Percentiles rank a stretch among this genome's conserved stretches.
These are phyloP conservation scores for Euura lappo DNA, from an alignment of 1,140 invertebrate genomes.

Conservation along the genomic window DNA sequence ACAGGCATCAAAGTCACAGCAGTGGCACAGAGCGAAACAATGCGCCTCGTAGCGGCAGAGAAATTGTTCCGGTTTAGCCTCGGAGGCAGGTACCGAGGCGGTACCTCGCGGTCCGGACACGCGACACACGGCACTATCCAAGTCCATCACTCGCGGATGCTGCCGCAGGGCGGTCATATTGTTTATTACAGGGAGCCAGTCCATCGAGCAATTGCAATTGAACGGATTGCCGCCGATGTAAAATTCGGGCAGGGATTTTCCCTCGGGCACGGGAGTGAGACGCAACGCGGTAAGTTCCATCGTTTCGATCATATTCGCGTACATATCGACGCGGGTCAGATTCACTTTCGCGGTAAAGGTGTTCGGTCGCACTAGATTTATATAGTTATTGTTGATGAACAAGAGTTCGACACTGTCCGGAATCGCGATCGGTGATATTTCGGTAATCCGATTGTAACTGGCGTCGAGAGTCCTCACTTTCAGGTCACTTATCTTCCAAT, in stretches of 20 bases:
- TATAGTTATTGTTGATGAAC: slow-evolving; percentile 90
- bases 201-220: slow-evolving; percentile 91
- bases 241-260: slow-evolving; percentile 80
- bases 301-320: slow-evolving; percentile 83
- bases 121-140: slow-evolving; percentile 84
- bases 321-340: slow-evolving; percentile 86
- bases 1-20: slow-evolving; percentile 93
- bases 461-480: slow-evolving; percentile 83
- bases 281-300: slow-evolving; percentile 82
- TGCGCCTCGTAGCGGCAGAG: slow-evolving; percentile 90
- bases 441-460: slow-evolving; percentile 84
- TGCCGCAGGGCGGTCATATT: slow-evolving; percentile 80
- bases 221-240: slow-evolving; percentile 90
- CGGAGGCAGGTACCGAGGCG: slow-evolving; percentile 70
- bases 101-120: slow-evolving; percentile 78
- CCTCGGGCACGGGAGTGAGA: slow-evolving; percentile 72
- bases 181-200: slow-evolving; percentile 88
- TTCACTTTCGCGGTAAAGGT: slow-evolving; percentile 86
- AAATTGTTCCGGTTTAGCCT: slow-evolving; percentile 79
- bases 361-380: slow-evolving; percentile 78
- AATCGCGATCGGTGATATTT: slow-evolving; percentile 79
- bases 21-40: slow-evolving; percentile 91
- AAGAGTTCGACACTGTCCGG: slow-evolving; percentile 89
- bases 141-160: slow-evolving; percentile 85
- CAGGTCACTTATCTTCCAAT: slow-evolving; percentile 75